phyloP scores from a whole-genome alignment of 2,888 invertebrate species.

The Ariolimax columbianus region DNA sequence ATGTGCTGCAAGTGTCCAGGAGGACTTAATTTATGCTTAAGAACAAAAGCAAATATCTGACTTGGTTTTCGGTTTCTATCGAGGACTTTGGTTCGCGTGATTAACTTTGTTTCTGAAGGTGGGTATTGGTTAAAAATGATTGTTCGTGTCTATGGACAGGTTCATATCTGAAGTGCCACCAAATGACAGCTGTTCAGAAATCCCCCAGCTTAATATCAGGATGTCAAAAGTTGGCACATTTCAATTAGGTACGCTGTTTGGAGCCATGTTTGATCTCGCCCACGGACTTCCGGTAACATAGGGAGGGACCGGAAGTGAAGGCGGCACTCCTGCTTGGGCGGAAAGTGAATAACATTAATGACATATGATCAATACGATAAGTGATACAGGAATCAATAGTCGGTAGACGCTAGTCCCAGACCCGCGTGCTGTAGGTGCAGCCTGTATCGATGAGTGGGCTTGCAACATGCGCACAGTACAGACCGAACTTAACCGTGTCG shows the following conservation, averaged over 20 bases:
- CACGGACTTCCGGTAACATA: slow-evolving; percentile 10
- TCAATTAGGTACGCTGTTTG: not conserved
- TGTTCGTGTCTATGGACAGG: too few species aligned
- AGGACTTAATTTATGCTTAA: not conserved
- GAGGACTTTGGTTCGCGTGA: too few species aligned
- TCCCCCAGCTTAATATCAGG: not conserved
- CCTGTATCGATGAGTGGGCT: not conserved
- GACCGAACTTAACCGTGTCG: too few species aligned
- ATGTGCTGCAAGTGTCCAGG: too few species aligned
- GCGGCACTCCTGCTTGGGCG: not conserved
- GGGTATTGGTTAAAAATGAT: too few species aligned
- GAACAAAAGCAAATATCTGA: not conserved
- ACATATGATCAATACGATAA: not conserved
- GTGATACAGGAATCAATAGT: not conserved
- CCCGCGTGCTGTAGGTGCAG: not conserved
- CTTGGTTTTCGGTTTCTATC: too few species aligned
- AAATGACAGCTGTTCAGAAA: not conserved
- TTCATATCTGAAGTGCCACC: too few species aligned
- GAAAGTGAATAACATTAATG: slow-evolving; percentile 33
- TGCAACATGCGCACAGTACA: not conserved
- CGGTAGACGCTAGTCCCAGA: not conserved
- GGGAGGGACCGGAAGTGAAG: slow-evolving; percentile 1
- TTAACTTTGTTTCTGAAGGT: too few species aligned
- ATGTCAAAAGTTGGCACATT: not conserved
- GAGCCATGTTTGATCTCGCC: slow-evolving; percentile 23